Conservation (phyloP, 1,140 invertebrate species). For the Drosophila biarmipes region DNA sequence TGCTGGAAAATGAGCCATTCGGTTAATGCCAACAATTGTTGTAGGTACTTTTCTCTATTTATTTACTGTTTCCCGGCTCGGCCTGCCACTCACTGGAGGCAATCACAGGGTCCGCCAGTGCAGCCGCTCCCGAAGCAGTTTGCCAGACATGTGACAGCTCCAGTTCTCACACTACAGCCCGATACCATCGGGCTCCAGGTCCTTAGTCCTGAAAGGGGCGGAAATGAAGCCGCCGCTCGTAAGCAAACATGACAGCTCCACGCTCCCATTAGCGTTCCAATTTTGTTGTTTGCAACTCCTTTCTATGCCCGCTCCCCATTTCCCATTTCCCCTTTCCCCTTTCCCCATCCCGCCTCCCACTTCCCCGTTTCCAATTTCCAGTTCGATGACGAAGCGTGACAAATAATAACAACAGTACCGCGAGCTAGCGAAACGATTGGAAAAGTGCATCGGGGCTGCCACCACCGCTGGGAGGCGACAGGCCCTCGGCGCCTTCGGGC, state of each 20-base stretch:
- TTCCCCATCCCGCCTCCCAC: too few species aligned
- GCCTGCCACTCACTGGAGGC: background rate
- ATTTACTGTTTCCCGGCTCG: background rate
- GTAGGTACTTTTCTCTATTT: background rate
- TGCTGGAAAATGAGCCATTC: too few species aligned
- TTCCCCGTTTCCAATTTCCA: conserved; percentile 21
- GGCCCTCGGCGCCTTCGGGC: conserved; percentile 24
- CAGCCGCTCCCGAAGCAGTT: conserved; percentile 28
- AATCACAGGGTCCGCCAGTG: conserved; percentile 15
- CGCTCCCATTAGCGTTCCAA: conserved; percentile 69
- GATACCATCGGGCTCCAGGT: conserved; percentile 7
- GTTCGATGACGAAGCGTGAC: conserved; percentile 71
- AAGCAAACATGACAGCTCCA: conserved; percentile 76
- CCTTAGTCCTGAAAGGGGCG: conserved; percentile 38
- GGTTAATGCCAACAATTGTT: too few species aligned
- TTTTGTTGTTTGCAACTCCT: conserved; percentile 41
- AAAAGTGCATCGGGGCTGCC: conserved; percentile 45
- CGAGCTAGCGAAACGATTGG: conserved; percentile 39
- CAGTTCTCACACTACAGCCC: conserved; percentile 24
- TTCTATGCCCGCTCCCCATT: conserved; percentile 9
- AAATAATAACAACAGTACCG: conserved; percentile 54
- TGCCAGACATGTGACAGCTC: conserved; percentile 67
- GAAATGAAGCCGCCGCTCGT: conserved; percentile 63
- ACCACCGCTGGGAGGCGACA: conserved; percentile 18
- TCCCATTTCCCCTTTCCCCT: conserved; percentile 1